Percentiles rank a stretch among this genome's conserved stretches.
phyloP scores from a whole-genome alignment of 2,113 vertebrate species.

The Empidonax alnorum region DNA sequence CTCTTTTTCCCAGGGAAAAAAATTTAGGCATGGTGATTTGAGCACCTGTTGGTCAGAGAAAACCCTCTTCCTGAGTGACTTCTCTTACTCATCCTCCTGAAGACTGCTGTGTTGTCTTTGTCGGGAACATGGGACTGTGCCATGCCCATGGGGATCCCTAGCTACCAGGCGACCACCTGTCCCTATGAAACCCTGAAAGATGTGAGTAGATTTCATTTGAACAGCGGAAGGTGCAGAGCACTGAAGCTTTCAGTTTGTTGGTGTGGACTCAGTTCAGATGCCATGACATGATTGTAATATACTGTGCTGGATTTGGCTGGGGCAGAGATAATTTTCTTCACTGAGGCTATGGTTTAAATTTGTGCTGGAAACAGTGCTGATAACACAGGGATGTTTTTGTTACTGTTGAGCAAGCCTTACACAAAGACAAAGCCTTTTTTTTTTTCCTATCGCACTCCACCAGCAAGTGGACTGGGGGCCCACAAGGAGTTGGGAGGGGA shows the following conservation, averaged over 20 bases:
- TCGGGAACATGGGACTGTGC: not conserved
- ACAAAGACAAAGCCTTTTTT: not conserved
- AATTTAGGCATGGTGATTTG: not conserved
- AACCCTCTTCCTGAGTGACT: not conserved
- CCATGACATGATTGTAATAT: not conserved
- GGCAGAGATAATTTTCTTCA: not conserved
- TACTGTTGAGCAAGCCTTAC: not conserved
- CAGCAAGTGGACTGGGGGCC: no score
- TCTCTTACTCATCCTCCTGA: not conserved
- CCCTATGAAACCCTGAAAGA: not conserved
- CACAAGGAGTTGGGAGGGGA: not conserved
- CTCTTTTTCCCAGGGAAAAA: not conserved
- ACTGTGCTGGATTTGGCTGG: not conserved
- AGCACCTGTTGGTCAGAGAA: not conserved
- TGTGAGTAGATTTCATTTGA: not conserved
- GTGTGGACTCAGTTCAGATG: rapidly evolving
- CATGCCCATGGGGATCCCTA: not conserved
- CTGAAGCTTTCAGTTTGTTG: not conserved
- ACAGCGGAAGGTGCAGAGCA: not conserved
- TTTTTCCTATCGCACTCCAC: not conserved
- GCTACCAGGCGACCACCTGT: not conserved
- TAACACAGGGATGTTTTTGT: not conserved
- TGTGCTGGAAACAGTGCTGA: not conserved
- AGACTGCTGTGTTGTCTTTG: not conserved
- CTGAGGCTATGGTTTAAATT: not conserved